A percentile compares a stretch with the other conserved stretches of the same genome.
Evolutionary conservation across 2,888 invertebrate genomes (phyloP).

Genomic region (Kuschelorhynchus macadamiae): DNA sequence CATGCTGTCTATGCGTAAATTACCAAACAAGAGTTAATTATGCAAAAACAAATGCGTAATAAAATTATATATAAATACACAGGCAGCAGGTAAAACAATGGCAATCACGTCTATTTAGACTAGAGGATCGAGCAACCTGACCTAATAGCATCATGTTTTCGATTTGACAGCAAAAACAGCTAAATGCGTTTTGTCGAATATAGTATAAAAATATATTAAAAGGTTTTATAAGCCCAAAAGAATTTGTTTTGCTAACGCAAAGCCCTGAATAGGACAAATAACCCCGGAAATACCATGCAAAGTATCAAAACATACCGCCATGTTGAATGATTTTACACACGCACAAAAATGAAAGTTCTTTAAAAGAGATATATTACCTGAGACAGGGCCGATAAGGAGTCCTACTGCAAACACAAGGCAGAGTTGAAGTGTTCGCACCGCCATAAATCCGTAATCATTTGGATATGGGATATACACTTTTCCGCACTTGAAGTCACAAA

Average conservation of each 20-base stretch:
- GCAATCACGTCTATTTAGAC: not conserved
- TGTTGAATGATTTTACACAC: slow-evolving; percentile 43
- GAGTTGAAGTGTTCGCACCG: slow-evolving; percentile 83
- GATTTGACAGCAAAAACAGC: slow-evolving; percentile 41
- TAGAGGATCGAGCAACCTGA: slow-evolving; percentile 19
- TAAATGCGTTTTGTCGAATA: slow-evolving; percentile 10
- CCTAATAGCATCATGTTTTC: slow-evolving; percentile 32
- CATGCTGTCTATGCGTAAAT: slow-evolving; percentile 11
- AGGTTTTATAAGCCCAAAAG: not conserved
- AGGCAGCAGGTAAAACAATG: not conserved
- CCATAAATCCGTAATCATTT: slow-evolving; percentile 82
- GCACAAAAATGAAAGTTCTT: slow-evolving; percentile 23
- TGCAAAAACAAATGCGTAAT: slow-evolving; percentile 16
- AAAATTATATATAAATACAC: not conserved
- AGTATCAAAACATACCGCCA: slow-evolving; percentile 46
- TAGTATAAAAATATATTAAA: slow-evolving; percentile 2
- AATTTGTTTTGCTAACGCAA: slow-evolving; percentile 13
- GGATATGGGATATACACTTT: slow-evolving; percentile 67
- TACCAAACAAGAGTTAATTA: slow-evolving; percentile 4
- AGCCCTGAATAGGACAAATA: slow-evolving; percentile 31
- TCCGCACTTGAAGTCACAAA: not conserved
- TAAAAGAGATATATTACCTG: slow-evolving; percentile 54
- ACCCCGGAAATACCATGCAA: slow-evolving; percentile 42
- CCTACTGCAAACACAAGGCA: slow-evolving; percentile 75
- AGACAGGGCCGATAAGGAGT: slow-evolving; percentile 61